Percentiles rank a stretch among this genome's conserved stretches.
phyloP scores from a whole-genome alignment of 2,113 vertebrate species.

The Fukomys damarensis region DNA sequence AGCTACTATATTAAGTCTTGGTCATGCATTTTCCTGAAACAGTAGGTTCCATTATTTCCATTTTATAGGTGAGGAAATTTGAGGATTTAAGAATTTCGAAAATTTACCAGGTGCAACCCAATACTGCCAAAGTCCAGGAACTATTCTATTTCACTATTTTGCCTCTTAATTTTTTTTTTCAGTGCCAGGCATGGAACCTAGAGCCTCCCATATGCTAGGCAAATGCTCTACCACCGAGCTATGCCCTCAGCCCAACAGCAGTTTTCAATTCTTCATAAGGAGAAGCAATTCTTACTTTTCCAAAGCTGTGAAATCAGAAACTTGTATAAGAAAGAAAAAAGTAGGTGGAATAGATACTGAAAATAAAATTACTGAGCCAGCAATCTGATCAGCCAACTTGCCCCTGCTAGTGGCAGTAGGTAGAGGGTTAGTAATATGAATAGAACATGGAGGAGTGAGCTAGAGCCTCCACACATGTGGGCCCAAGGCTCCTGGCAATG shows the following conservation, averaged over 20 bases:
- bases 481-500: background rate
- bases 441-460: background rate
- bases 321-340: background rate
- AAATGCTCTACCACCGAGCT: background rate
- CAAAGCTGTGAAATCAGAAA: background rate
- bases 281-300: background rate
- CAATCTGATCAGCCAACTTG: background rate
- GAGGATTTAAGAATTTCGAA: background rate
- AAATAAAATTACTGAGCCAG: background rate
- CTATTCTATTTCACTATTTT: background rate
- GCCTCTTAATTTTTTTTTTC: background rate
- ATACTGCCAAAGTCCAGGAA: background rate
- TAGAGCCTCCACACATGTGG: accelerated
- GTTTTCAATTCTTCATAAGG: background rate
- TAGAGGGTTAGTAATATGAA: background rate
- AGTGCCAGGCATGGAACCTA: background rate
- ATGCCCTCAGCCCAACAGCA: background rate
- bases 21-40: background rate
- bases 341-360: background rate
- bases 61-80: background rate
- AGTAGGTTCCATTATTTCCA: background rate
- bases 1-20: background rate
- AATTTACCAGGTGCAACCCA: background rate
- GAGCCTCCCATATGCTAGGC: background rate
- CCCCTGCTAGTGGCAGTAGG: background rate